Conservation (phyloP, 1,140 invertebrate genomes). For the Copidosoma floridanum region DNA sequence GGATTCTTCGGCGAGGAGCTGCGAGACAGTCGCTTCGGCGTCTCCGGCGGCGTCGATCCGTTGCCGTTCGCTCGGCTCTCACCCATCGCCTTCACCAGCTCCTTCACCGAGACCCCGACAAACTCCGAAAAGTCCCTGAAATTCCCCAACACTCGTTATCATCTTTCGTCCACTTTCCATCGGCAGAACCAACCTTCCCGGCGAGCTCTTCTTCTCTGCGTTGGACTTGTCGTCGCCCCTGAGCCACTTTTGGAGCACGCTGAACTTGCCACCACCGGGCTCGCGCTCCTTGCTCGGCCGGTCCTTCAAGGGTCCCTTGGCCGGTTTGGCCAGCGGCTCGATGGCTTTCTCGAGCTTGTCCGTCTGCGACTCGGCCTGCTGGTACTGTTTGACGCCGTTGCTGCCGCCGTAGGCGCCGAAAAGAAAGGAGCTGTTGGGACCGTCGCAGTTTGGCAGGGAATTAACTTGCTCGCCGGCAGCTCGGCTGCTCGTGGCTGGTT, state of each 20-base stretch:
- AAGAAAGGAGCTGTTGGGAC: conserved; percentile 61
- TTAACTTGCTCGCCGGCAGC: background rate
- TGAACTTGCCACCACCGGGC: conserved; percentile 59
- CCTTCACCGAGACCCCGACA: conserved; percentile 75
- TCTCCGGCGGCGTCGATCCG: conserved; percentile 70
- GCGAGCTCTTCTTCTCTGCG: conserved; percentile 50
- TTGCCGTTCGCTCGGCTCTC: conserved; percentile 77
- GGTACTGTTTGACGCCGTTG: background rate
- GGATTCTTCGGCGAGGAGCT: conserved; percentile 65
- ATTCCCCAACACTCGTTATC: too few relatives aligned
- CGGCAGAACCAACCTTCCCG: conserved; percentile 51
- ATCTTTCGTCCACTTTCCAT: too few relatives aligned
- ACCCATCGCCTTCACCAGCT: conserved; percentile 76
- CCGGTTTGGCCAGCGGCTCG: conserved; percentile 19
- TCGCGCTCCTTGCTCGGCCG: conserved; percentile 43
- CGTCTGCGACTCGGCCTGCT: conserved; percentile 1
- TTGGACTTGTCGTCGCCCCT: conserved; percentile 61
- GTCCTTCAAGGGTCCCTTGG: conserved; percentile 46
- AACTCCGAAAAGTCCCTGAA: conserved; percentile 66
- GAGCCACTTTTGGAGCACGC: conserved; percentile 71
- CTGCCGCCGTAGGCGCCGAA: conserved; percentile 50
- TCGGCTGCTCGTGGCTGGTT: conserved; percentile 52
- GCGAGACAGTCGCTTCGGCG: conserved; percentile 64
- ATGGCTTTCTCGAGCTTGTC: too few relatives aligned
- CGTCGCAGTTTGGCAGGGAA: conserved; percentile 29